These are phyloP conservation scores for Gallinago solitaria DNA, from an alignment of 2,797 vertebrate genomes.

Conservation along the genomic window DNA sequence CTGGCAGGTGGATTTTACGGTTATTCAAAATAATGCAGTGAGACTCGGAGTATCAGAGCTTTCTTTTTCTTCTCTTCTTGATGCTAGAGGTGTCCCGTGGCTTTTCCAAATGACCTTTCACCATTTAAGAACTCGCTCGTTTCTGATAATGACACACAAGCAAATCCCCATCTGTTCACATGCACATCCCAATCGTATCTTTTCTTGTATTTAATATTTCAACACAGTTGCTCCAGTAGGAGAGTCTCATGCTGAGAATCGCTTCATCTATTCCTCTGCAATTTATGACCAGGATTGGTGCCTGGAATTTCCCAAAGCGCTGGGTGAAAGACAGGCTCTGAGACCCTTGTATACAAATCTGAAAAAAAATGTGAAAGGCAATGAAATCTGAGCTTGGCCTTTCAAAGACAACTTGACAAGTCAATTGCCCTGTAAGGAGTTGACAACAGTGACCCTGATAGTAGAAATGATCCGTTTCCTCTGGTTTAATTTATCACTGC, in stretches of 20 bases:
- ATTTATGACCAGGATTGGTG: constrained; percentile 34
- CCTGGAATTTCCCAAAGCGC: not conserved
- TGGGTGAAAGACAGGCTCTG: not conserved
- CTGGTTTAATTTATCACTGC: constrained; percentile 49
- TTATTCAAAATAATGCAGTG: not conserved
- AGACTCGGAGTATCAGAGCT: not conserved
- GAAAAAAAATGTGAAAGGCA: constrained; percentile 47
- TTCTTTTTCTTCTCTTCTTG: not conserved
- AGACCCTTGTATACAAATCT: constrained; percentile 32
- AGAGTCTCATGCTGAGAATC: not conserved
- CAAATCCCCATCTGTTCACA: constrained; percentile 33
- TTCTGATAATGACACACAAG: not conserved
- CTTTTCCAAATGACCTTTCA: constrained; percentile 47
- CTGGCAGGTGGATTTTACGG: constrained; percentile 12
- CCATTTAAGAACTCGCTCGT: not conserved
- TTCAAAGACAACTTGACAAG: constrained; percentile 65
- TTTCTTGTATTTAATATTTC: not conserved
- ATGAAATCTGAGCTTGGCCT: constrained; percentile 53
- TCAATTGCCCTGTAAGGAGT: constrained; percentile 68
- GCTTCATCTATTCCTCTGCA: not conserved
- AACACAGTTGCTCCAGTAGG: not conserved
- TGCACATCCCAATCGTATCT: not conserved
- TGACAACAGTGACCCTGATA: constrained; percentile 70
- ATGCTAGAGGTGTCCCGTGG: not conserved
- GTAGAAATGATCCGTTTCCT: constrained; percentile 68